Base-by-base conservation (phyloP, 2,113 vertebrate genomes). In the Seriola quinqueradiata region DNA sequence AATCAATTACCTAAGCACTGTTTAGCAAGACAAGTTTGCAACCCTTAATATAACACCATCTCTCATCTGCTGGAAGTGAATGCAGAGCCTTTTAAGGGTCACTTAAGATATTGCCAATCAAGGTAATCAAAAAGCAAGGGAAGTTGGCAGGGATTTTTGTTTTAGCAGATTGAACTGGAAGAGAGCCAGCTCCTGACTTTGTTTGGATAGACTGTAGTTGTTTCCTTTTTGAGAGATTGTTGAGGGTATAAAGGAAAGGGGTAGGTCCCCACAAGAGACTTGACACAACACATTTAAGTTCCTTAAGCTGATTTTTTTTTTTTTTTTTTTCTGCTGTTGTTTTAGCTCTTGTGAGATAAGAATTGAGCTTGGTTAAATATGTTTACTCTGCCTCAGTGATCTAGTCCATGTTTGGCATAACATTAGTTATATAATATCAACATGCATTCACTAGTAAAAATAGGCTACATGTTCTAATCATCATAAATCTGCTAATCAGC, bases 81-180 rank as follows among this genome's bases (percentile, higher is more conserved):
- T 9, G 32, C 28, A 46, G 10, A 23, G 7, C 14, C 42, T 71
- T 79, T 70, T 44, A 73, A 50, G 34, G 9, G 23, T 71, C 81
- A 70, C 76, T 81, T 81, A 63, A 67, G 58, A 73, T 66, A 83
- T 72, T 87, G 23, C 57, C 34, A 50, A 1, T 38, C 5, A n/a
- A 58, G 23, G 38, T 36, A 68, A 85, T 88, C 21, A 72, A 38
- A 74, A 55, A 54, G 16, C 21, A 57, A 57, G 44, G 48, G 19
- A 70, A 55, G 59, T 54, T 65, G 36, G 52, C 44, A 36, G 13
- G 54, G 52, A 11, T 40, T 58, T 11, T 65, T 69, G 40, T 55
- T 74, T 25, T 1, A 52, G 46, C 21, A 66, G 44, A 76, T 67
- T 65, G 17, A 73, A 42, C 38, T 77, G 74, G 79, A 69, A 12